Base-by-base conservation (phyloP, 2,888 invertebrate genomes). In the Liopterus haemorrhoidalis region DNA sequence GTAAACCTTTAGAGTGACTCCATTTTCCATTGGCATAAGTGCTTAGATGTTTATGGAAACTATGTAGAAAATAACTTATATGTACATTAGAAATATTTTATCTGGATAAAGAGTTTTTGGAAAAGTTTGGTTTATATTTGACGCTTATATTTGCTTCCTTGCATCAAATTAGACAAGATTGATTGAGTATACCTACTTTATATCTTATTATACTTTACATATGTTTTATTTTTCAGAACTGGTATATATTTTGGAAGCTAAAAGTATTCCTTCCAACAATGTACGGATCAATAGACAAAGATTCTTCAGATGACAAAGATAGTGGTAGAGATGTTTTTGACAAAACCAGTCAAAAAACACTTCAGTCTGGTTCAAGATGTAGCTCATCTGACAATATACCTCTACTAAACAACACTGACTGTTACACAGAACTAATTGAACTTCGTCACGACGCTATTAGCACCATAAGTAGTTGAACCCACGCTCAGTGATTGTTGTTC, bases 361-460 rank as follows among this genome's bases (percentile, higher is more conserved):
- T 33, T 40, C 47, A 54, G 24, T 52, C 50, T 1, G 41, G 48
- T 36, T 52, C 54, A n/a, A 51, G 49, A 37, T 49, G 60, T 46
- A 61, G 62, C 36, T 66, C 65, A 11, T 65, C 66, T 2, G 69
- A 69, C 51, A 66, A 61, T 52, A 60, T 68, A 33, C 69, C 69
- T 3, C 51, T 68, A 14, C 51, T 69, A 28, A 48, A 62, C 19
- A 62, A 63, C 46, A 55, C 57, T 2, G 64, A 67, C 28, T 57
- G 57, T 48, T 61, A 60, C 41, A 67, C 67, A 2, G 70, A 71
- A 59, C 61, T 71, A 58, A 63, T 66, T 42, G 70, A 71, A 56
- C 57, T 70, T 30, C 59, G 65, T 31, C 62, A 65, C 36, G 69
- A 70, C 53, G 65, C 67, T 47, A 72, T 72, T 47, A 70, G 70